Percentiles rank a stretch among this genome's conserved stretches.
Conservation (phyloP, 2,797 vertebrate species). For the Poeciliopsis paucimaculata region DNA sequence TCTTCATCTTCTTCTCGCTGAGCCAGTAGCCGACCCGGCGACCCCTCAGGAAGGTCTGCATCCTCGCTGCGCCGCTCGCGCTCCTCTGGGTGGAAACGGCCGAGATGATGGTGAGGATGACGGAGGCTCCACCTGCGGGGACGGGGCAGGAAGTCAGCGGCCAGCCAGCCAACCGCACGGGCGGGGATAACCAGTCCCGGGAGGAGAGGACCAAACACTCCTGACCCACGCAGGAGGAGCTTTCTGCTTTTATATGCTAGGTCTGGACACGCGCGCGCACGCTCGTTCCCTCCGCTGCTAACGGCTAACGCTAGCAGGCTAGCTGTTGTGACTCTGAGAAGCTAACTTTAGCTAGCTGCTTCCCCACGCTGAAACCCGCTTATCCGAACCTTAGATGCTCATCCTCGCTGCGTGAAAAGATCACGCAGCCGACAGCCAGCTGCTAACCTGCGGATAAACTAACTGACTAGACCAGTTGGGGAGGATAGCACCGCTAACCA, state of each 20-base stretch:
- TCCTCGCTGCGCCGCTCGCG: constrained; percentile 64
- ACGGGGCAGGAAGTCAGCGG: constrained; percentile 46
- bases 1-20: constrained; percentile 98
- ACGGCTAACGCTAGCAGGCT: constrained; percentile 72
- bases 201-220: neutral
- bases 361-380: neutral
- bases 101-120: constrained; percentile 25
- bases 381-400: neutral
- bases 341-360: constrained; percentile 52
- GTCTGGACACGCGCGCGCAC: neutral
- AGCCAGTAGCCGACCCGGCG: constrained; percentile 97
- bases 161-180: constrained; percentile 38
- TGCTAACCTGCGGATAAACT: constrained; percentile 29
- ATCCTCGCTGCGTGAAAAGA: neutral
- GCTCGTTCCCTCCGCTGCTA: constrained; percentile 49
- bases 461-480: constrained; percentile 26
- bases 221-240: constrained; percentile 13
- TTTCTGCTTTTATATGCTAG: neutral
- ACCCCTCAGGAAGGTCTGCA: constrained; percentile 97
- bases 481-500: constrained; percentile 64
- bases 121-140: constrained; percentile 59
- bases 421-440: neutral
- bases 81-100: constrained; percentile 35
- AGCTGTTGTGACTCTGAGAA: constrained; percentile 45
- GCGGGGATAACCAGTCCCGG: neutral